phyloP scores from a whole-genome alignment of 1,140 invertebrate genomes.

The Drosophila murphyi region DNA sequence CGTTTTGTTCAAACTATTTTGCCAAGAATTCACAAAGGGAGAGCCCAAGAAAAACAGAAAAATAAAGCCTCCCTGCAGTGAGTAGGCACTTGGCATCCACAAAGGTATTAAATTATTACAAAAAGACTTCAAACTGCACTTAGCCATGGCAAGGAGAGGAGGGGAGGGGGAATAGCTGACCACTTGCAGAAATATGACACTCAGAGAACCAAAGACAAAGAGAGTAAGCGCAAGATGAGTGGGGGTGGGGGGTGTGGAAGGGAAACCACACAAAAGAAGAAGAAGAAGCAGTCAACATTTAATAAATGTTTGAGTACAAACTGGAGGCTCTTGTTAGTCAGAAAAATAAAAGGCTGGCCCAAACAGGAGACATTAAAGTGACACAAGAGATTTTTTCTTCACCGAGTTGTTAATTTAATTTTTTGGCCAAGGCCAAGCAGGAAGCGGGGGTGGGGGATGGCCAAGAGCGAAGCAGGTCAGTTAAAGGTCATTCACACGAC shows the following conservation, averaged over 20 bases:
- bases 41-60: conserved; percentile 9
- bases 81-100: conserved; percentile 26
- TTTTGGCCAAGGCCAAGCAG: conserved; percentile 64
- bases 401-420: conserved; percentile 65
- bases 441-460: conserved; percentile 20
- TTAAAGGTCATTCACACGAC: conserved; percentile 82
- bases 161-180: background rate
- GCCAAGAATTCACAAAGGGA: conserved; percentile 47
- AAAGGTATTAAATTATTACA: conserved; percentile 72
- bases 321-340: conserved; percentile 11
- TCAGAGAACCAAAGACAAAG: conserved; percentile 41
- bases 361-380: conserved; percentile 33
- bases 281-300: conserved; percentile 24
- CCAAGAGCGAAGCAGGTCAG: conserved; percentile 63
- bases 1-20: conserved; percentile 5
- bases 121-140: conserved; percentile 51
- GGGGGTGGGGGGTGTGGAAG: background rate
- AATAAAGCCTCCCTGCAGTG: conserved; percentile 24
- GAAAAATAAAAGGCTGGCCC: conserved; percentile 1
- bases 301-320: conserved; percentile 46
- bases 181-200: conserved; percentile 48
- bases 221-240: background rate
- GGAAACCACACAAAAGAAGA: conserved; percentile 7
- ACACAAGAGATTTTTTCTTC: conserved; percentile 17
- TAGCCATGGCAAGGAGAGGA: background rate